phyloP scores from a whole-genome alignment of 2,888 invertebrate genomes.

The Dasypolia templi region DNA sequence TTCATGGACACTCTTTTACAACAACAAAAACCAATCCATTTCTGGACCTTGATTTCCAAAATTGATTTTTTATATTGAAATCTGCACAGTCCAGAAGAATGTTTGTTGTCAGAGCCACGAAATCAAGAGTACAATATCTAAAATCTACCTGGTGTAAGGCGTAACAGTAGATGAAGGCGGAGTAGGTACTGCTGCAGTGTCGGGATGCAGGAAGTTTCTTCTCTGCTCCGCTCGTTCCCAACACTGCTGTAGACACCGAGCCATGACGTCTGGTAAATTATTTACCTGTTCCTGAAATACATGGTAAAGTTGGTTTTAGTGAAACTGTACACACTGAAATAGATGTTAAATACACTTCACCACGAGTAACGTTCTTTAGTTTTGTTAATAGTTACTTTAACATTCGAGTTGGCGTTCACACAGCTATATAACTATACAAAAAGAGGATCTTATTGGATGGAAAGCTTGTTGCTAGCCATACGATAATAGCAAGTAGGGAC shows the following conservation, averaged over 20 bases:
- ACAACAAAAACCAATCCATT: not conserved
- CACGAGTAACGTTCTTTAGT: not conserved
- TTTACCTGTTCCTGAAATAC: conserved; percentile 94
- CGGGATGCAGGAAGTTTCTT: conserved; percentile 96
- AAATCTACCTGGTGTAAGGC: conserved; percentile 91
- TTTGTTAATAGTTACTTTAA: not conserved
- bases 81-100: not conserved
- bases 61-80: not conserved
- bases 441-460: not conserved
- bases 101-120: not conserved
- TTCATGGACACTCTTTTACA: too few relatives aligned
- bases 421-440: not conserved
- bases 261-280: conserved; percentile 95
- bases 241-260: conserved; percentile 93
- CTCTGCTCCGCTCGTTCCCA: conserved; percentile 95
- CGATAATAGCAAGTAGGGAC: not conserved
- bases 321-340: not conserved
- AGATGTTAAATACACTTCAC: not conserved
- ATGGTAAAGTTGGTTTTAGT: not conserved
- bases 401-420: not conserved
- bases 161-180: conserved; percentile 89
- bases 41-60: not conserved
- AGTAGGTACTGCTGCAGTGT: conserved; percentile 93
- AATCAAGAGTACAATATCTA: not conserved
- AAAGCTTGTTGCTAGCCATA: not conserved